These are phyloP conservation scores for Bambusicola thoracicus DNA, from an alignment of 2,113 vertebrate genomes.

Conservation along the genomic window DNA sequence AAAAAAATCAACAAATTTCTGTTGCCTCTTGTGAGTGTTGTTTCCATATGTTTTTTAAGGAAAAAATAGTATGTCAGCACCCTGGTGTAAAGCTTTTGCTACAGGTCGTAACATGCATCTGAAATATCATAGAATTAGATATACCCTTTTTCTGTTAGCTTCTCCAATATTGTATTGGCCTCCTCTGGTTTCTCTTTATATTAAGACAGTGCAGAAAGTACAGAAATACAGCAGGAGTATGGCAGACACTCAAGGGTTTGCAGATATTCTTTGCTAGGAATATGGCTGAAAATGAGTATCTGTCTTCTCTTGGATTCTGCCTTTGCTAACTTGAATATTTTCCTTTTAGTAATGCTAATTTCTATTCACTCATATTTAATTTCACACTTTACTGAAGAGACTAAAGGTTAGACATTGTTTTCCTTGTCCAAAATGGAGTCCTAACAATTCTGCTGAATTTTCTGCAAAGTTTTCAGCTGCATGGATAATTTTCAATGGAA, in stretches of 20 bases:
- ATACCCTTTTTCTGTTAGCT: constrained; percentile 48
- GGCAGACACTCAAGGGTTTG: background rate
- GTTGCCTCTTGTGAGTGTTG: constrained; percentile 14
- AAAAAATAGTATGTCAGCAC: constrained; percentile 61
- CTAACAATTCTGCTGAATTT: background rate
- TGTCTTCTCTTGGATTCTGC: background rate
- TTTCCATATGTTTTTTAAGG: constrained; percentile 11
- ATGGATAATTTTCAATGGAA: background rate
- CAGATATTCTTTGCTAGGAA: background rate
- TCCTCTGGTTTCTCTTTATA: constrained; percentile 36
- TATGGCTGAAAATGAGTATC: background rate
- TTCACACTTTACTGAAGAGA: background rate
- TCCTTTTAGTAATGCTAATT: background rate
- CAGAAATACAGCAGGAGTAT: background rate
- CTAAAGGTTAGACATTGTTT: background rate
- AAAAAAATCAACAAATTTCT: background rate
- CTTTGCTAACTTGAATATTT: background rate
- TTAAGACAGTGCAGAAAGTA: constrained; percentile 8
- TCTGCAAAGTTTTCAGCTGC: background rate
- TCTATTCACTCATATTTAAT: background rate
- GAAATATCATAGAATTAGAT: constrained; percentile 54
- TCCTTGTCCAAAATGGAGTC: constrained; percentile 4
- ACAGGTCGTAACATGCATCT: constrained; percentile 51
- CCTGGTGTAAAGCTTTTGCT: constrained; percentile 62
- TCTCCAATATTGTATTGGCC: constrained; percentile 10